Base-by-base conservation (phyloP, 35 echinoderm and acorn worm species). In the Holothuria glaberrima region DNA sequence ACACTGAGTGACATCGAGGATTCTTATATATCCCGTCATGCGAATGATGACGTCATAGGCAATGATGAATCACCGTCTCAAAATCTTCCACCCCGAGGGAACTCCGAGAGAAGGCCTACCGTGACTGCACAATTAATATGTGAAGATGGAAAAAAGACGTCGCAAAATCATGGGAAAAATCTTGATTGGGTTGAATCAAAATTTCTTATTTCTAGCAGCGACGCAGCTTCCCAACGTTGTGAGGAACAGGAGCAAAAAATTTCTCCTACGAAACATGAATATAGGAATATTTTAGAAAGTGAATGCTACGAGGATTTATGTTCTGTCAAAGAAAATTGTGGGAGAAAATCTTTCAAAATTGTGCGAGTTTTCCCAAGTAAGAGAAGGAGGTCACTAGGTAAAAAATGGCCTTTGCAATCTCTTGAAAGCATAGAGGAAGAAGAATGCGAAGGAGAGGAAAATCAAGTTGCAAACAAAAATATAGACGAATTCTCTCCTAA, bases 261-360 rank as follows among this genome's bases (percentile, higher is more conserved):
- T 27, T 69, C 31, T 27, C 31, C 25, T 30, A 28, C 0, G 17
- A 48, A 22, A 78, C 6, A 35, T 78, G 36, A 78, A 78, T 78
- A 78, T 29, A 41, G 74, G 6, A 17, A 78, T 35, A 78, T 78
- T n/a, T n/a, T 48, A 78, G 74, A 78, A 35, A 78, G 38, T 78
- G 38, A 78, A 35, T 78, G 21, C 21, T 48, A 78, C 50, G 5
- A 35, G 38, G 74, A 78, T 24, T 48, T 48, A n/a, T 78, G 74
- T 48, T 78, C 36, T 48, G 35, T 24, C 2, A 48, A n/a, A 48
- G 44, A 31, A 75, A 22, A 35, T 10, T 21, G 50, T 25, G 21
- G 50, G 18, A 41, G 19, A 74, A 33, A 35, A n/a, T 9, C 35
- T 78, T 26, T 0, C 33, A 73, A 29, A 20, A 73, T 20, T 16